These are phyloP conservation scores for Bombycilla garrulus DNA, from an alignment of 2,113 vertebrate genomes.

Conservation along the genomic window DNA sequence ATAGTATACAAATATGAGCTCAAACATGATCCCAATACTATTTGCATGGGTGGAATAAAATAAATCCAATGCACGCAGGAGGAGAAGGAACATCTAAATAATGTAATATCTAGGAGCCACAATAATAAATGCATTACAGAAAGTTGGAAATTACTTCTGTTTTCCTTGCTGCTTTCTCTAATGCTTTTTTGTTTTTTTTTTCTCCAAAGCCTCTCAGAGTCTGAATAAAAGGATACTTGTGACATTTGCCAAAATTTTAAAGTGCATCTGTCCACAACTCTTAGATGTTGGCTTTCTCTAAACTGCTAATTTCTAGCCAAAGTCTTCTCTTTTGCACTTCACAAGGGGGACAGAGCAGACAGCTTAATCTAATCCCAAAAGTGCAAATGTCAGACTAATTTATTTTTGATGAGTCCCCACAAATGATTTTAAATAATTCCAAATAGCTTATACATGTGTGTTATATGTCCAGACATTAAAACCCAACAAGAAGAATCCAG, in stretches of 20 bases:
- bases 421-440: neutral
- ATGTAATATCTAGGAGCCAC: neutral
- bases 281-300: neutral
- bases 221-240: neutral
- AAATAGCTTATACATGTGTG: neutral
- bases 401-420: neutral
- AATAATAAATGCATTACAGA: neutral
- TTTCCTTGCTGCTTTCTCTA: neutral
- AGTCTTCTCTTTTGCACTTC: neutral
- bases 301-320: neutral
- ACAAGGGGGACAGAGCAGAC: neutral
- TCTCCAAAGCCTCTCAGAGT: neutral
- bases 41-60: neutral
- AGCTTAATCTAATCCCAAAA: neutral
- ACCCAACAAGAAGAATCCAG: neutral
- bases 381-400: neutral
- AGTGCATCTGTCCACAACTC: neutral
- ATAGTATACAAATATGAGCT: neutral
- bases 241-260: neutral
- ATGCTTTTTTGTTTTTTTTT: neutral
- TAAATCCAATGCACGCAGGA: neutral
- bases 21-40: neutral
- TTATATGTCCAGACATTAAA: neutral
- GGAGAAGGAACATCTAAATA: neutral
- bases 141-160: neutral